Base-by-base conservation (phyloP, 2,888 invertebrate genomes). In the Conus canariensis region DNA sequence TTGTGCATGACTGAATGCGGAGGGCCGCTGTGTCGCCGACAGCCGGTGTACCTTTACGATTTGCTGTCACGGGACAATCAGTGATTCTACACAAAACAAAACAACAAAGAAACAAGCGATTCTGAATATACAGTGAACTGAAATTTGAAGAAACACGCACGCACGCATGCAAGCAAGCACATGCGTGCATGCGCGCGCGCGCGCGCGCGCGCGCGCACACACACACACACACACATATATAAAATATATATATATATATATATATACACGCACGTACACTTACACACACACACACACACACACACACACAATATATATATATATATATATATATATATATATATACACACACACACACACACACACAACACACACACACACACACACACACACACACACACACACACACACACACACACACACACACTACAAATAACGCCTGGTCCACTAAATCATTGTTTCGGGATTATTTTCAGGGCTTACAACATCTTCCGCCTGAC, bases 401-500 rank as follows among this genome's bases (percentile, higher is more conserved):
- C 22, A 45, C 14, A 30, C 30, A 80, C 14, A 30, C 12, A 80
- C 30, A 30, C 12, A 80, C 14, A 80, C 22, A 80, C 14, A 30
- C 12, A 74, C 10, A 30, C 45, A 45, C 45, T 30, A 45, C 45
- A 45, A 45, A 45, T 45, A 45, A 45, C 45, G 45, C 45, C 45
- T 45, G 45, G 4, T 45, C 45, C 45, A 45, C 45, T 45, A 14
- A 64, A 64, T 0, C 64, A 1, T 64, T 14, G 10, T 64, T 64
- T 64, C 10, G 64, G 14, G 64, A 3, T 45, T 45, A 45, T 77
- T 30, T 85, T 25, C 88, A 94, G 94, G 59, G 92, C 93, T 4
- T 94, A 91, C 87, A 92, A 94, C 83, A 87, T 92, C 56, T 93
- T 94, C 88, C 93, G 93, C 10, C 90, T 92, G 82, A 93, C 93